phyloP scores from a whole-genome alignment of 2,888 invertebrate genomes.

The Thymelicus sylvestris region DNA sequence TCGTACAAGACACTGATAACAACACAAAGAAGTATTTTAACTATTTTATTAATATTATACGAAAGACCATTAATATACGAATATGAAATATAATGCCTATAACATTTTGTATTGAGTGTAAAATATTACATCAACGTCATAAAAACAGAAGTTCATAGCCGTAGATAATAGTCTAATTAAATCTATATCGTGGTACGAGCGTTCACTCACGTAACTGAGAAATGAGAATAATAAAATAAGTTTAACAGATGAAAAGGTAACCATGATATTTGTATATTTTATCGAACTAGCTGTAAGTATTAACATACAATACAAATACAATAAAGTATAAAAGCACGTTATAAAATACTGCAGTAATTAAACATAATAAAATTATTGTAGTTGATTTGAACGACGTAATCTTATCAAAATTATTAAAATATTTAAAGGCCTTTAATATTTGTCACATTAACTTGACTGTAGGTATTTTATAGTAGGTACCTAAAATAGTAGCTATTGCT shows the following conservation, averaged over 20 bases:
- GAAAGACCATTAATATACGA: background rate
- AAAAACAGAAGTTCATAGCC: background rate
- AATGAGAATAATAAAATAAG: too few relatives aligned
- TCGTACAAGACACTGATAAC: conserved; percentile 17
- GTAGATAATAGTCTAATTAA: too few relatives aligned
- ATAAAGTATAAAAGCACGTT: background rate
- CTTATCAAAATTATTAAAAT: background rate
- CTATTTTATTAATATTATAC: background rate
- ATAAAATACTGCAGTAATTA: background rate
- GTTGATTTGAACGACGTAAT: background rate
- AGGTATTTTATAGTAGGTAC: too few relatives aligned
- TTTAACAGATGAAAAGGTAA: too few relatives aligned
- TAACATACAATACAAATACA: conserved; percentile 3
- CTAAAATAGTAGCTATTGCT: background rate
- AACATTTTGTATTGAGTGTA: background rate
- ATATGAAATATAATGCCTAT: background rate
- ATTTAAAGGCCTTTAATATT: background rate
- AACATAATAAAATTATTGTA: background rate
- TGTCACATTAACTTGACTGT: background rate
- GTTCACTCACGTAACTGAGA: too few relatives aligned
- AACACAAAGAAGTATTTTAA: conserved; percentile 15
- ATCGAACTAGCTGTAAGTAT: too few relatives aligned
- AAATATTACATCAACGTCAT: background rate
- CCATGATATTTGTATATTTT: too few relatives aligned
- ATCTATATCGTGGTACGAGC: too few relatives aligned